phyloP scores from a whole-genome alignment of 37 sponge, comb jelly and placozoan species.

The Oopsacas minuta region DNA sequence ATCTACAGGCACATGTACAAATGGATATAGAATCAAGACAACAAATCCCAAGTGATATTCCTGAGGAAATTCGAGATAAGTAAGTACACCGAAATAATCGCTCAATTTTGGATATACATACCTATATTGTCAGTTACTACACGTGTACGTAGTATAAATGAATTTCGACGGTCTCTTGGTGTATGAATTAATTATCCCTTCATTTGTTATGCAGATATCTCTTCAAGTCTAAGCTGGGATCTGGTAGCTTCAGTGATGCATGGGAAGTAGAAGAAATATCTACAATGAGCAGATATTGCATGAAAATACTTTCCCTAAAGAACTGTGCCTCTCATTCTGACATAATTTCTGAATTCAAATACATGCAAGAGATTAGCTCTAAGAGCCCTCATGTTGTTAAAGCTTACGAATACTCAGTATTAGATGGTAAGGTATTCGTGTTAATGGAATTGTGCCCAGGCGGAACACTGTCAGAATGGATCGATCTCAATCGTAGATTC shows the following conservation, averaged over 20 bases:
- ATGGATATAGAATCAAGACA: background rate
- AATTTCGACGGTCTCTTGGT: background rate
- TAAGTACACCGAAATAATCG: too few species aligned
- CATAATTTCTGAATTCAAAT: background rate
- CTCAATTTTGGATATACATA: too few species aligned
- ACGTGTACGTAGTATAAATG: background rate
- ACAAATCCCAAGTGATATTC: background rate
- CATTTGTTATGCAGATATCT: background rate
- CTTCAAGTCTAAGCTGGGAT: background rate
- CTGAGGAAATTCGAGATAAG: background rate
- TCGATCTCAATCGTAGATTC: constrained; percentile 46
- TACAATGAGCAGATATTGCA: background rate
- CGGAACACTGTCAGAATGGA: constrained; percentile 76
- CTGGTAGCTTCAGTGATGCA: background rate
- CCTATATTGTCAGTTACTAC: background rate
- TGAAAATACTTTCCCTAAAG: background rate
- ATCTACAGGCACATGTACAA: background rate
- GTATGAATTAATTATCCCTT: background rate
- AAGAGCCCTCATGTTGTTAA: constrained; percentile 59
- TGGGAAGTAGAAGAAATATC: constrained; percentile 1
- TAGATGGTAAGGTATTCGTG: constrained; percentile 29
- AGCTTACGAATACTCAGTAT: constrained; percentile 31
- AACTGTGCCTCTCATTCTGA: background rate
- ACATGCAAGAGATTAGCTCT: constrained; percentile 21
- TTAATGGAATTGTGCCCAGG: constrained; percentile 83